A percentile compares a stretch with the other conserved stretches of the same genome.
Conservation (phyloP, 2,797 vertebrate genomes). For the Harpagifer antarcticus region DNA sequence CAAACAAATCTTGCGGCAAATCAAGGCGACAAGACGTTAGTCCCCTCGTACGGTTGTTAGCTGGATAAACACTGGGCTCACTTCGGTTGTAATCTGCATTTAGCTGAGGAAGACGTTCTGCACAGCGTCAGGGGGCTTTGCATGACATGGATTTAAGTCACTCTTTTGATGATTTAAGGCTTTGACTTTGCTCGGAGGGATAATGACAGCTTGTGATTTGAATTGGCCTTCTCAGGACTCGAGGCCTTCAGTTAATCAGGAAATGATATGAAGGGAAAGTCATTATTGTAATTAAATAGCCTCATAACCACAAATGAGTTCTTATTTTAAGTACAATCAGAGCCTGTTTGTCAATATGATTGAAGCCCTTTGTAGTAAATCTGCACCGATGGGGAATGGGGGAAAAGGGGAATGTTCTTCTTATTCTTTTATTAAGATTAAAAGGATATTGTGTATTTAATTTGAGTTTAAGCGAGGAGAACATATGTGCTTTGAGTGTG, state of each 20-base stretch:
- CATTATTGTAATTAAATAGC: constrained; percentile 30
- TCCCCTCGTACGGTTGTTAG: constrained; percentile 54
- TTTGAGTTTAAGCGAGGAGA: too few species aligned
- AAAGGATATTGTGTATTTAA: background rate
- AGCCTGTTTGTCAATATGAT: background rate
- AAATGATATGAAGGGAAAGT: constrained; percentile 14
- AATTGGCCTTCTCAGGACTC: constrained; percentile 48
- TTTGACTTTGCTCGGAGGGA: constrained; percentile 35
- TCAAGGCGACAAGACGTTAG: constrained; percentile 66
- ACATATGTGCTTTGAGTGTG: too few species aligned
- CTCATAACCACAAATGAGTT: constrained; percentile 25
- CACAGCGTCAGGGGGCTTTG: constrained; percentile 21
- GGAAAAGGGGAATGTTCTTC: constrained; percentile 4
- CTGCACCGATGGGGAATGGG: background rate
- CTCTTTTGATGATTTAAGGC: constrained; percentile 60
- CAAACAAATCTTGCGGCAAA: constrained; percentile 68
- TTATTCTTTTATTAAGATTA: background rate
- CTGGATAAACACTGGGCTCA: constrained; percentile 64
- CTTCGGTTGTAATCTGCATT: constrained; percentile 69
- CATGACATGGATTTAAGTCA: constrained; percentile 50
- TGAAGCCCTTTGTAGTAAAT: background rate
- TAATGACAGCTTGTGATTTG: constrained; percentile 35
- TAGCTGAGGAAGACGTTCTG: constrained; percentile 44
- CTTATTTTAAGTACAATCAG: background rate
- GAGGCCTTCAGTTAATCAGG: constrained; percentile 24